These are phyloP conservation scores for Parauchenoglanis ngamensis DNA, from an alignment of 2,797 vertebrate genomes.

Conservation along the genomic window DNA sequence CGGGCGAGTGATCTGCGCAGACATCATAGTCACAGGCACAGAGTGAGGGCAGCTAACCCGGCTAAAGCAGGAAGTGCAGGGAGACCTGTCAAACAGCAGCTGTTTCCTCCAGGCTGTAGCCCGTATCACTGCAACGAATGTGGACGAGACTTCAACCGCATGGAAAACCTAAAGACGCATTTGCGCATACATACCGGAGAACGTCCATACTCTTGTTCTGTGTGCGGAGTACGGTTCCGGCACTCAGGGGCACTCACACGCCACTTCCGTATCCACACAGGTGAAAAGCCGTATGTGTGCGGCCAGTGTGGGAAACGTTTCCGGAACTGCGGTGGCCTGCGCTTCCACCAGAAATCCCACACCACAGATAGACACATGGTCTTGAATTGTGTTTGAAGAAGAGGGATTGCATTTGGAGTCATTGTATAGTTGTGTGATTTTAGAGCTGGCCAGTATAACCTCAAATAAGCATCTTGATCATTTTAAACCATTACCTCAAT, in stretches of 20 bases:
- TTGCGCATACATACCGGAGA: slow-evolving; percentile 77
- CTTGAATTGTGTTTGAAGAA: slow-evolving; percentile 33
- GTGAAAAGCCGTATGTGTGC: slow-evolving; percentile 76
- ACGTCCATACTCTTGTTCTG: slow-evolving; percentile 71
- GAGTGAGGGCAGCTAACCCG: slow-evolving; percentile 45
- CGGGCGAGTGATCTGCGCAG: slow-evolving; percentile 66
- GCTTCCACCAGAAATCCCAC: slow-evolving; percentile 75
- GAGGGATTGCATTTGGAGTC: not conserved
- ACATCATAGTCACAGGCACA: slow-evolving; percentile 69
- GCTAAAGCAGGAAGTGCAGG: slow-evolving; percentile 37
- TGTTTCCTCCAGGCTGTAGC: slow-evolving; percentile 73
- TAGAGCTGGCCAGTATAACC: slow-evolving; percentile 5
- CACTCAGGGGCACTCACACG: slow-evolving; percentile 76
- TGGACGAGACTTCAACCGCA: slow-evolving; percentile 74
- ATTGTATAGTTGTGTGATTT: not conserved
- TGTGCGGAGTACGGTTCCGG: slow-evolving; percentile 73
- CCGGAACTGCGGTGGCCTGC: slow-evolving; percentile 74
- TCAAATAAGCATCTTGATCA: slow-evolving; percentile 3
- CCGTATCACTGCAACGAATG: slow-evolving; percentile 73
- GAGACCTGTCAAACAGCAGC: slow-evolving; percentile 62
- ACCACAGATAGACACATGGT: slow-evolving; percentile 51
- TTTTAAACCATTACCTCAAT: slow-evolving; percentile 12
- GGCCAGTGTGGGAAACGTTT: slow-evolving; percentile 76
- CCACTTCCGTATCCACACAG: slow-evolving; percentile 78
- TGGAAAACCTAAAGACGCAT: slow-evolving; percentile 79